Evolutionary conservation across 2,888 invertebrate species (phyloP).

Genomic region (Girardia tigrina): DNA sequence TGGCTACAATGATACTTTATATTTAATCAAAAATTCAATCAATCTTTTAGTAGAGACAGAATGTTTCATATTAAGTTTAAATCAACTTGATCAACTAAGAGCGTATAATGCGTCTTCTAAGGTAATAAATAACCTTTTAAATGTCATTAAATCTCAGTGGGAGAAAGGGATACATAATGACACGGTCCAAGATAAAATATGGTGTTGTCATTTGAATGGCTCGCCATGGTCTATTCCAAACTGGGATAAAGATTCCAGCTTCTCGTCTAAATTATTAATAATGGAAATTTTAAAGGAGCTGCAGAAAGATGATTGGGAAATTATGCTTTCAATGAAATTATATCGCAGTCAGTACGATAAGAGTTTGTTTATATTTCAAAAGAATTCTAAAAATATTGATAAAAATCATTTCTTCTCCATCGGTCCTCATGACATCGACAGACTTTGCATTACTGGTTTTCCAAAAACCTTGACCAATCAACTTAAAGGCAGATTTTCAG

Average conservation of each 20-base stretch:
- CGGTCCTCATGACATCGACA: slow-evolving; percentile 34
- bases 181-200: slow-evolving; percentile 29
- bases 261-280: slow-evolving; percentile 28
- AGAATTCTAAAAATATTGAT: slow-evolving; percentile 4
- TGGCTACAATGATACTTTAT: slow-evolving; percentile 34
- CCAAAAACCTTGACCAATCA: slow-evolving; percentile 27
- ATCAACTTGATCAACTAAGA: slow-evolving; percentile 36
- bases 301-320: slow-evolving; percentile 28
- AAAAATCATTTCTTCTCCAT: slow-evolving; percentile 31
- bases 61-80: slow-evolving; percentile 31
- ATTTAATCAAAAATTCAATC: slow-evolving; percentile 17
- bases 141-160: slow-evolving; percentile 25
- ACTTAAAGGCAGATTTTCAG: slow-evolving; percentile 2
- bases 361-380: slow-evolving; percentile 31
- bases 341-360: slow-evolving; percentile 36
- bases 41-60: not conserved
- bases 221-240: slow-evolving; percentile 36
- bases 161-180: slow-evolving; percentile 35
- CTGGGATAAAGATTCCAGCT: slow-evolving; percentile 36
- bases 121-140: slow-evolving; percentile 25
- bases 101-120: slow-evolving; percentile 31
- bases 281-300: slow-evolving; percentile 29
- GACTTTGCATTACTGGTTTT: slow-evolving; percentile 33
- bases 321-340: slow-evolving; percentile 28
- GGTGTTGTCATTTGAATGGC: slow-evolving; percentile 27